These are phyloP conservation scores for Pogoniulus pusillus DNA, from an alignment of 2,797 vertebrate genomes.

Conservation along the genomic window DNA sequence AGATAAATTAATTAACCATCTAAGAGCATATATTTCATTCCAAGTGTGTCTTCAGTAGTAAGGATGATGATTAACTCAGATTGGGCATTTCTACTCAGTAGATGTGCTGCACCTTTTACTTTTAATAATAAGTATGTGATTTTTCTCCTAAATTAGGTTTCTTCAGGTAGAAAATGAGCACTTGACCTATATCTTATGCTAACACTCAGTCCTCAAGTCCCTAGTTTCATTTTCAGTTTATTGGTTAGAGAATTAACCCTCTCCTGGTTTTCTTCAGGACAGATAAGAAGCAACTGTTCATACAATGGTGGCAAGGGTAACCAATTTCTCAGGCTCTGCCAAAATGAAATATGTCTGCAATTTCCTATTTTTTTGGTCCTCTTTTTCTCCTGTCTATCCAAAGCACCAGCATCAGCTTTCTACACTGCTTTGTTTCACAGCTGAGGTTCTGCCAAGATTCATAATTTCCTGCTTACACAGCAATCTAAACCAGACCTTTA, in stretches of 20 bases:
- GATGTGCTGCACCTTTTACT: background rate
- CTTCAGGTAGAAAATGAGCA: background rate
- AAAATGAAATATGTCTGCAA: constrained; percentile 59
- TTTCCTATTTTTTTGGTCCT: constrained; percentile 44
- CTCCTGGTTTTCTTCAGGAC: background rate
- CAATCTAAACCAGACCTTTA: constrained; percentile 51
- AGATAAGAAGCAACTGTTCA: constrained; percentile 9
- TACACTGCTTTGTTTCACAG: constrained; percentile 51
- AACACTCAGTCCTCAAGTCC: background rate
- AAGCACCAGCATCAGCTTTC: constrained; percentile 57
- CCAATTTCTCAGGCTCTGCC: constrained; percentile 20
- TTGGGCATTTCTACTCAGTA: background rate
- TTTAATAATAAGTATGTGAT: background rate
- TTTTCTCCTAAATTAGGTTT: background rate
- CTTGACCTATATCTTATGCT: background rate
- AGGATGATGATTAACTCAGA: background rate
- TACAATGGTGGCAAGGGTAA: constrained; percentile 12
- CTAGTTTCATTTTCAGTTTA: background rate
- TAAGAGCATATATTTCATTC: background rate
- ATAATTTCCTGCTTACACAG: constrained; percentile 67
- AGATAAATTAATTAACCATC: background rate
- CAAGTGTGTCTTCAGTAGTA: background rate
- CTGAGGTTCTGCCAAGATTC: constrained; percentile 61
- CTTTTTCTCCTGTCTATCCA: constrained; percentile 36
- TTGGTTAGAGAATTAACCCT: constrained; percentile 1